Base-by-base conservation (phyloP, 2,113 vertebrate genomes). In the Hippocampus barbouri region DNA sequence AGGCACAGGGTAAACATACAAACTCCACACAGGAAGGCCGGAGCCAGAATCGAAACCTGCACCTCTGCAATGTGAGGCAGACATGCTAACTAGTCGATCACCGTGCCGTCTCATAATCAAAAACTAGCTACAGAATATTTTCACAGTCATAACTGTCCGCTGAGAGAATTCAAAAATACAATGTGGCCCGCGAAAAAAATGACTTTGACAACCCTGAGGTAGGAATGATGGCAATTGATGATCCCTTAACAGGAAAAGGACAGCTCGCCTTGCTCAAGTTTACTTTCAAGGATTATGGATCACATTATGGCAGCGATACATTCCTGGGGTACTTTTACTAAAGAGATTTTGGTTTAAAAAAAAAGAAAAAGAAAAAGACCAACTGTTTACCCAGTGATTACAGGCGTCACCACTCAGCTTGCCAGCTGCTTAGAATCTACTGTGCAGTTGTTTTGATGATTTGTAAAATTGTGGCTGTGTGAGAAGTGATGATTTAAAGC, bases 371-470 rank as follows among this genome's bases (percentile, higher is more conserved):
- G 49, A 49, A 53, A n/a, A 77, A 45, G 71, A 45, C 61, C 61
- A 69, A 73, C 53, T 54, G 54, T 63, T 72, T 64, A 59, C 75
- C 77, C 43, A 67, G 75, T 56, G 66, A 79, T 79, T 43, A 78
- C 56, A 74, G 68, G 54, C 5, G 25, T 8, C 10, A 40, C 59
- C 57, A 45, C 38, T 54, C 20, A 10, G 3, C 3, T 43, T 71
- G 78, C 79, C 70, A 75, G 71, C 59, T 54, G 27, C 59, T 74
- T 40, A 1, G 66, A 62, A 59, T 79, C 69, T 16, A 20, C 63
- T 16, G 0, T 21, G 2, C 69, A 77, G 66, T 71, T 73, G 79
- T 70, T 86, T 80, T 80, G 65, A 45, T 73, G 77, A 86, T 85
- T 89, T 69, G 79, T 78, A 2, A 66, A 75, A 0, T 38, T 72